Conservation (phyloP, 1,140 invertebrate genomes). For the Caligus rogercresseyi region DNA sequence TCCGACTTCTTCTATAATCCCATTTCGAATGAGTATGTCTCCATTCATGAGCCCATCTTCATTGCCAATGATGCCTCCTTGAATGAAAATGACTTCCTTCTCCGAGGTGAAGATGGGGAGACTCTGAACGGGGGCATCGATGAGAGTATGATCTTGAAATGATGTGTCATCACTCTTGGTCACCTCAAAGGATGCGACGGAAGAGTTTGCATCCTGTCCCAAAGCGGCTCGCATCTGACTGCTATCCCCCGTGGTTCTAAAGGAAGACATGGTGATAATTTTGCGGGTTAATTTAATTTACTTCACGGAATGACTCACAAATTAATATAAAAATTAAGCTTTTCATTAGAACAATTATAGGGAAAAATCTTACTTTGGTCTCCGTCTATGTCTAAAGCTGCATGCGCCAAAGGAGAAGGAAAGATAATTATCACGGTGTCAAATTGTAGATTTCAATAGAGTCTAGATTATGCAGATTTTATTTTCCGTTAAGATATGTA, state of each 20-base stretch:
- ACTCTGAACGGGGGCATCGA: background rate
- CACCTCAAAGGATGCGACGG: background rate
- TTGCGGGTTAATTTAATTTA: too few relatives aligned
- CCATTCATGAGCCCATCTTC: constrained; percentile 37
- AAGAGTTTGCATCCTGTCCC: background rate
- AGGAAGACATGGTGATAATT: too few relatives aligned
- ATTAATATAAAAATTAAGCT: too few relatives aligned
- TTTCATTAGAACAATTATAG: too few relatives aligned
- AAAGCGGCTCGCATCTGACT: background rate
- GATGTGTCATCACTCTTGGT: background rate
- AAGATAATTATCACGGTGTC: too few relatives aligned
- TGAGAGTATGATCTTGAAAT: background rate
- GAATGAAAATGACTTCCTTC: constrained; percentile 30
- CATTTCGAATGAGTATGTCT: constrained; percentile 41
- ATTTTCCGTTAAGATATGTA: too few relatives aligned
- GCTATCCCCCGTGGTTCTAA: background rate
- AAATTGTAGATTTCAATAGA: too few relatives aligned
- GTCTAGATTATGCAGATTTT: too few relatives aligned
- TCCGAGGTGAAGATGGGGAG: background rate
- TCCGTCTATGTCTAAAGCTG: too few relatives aligned
- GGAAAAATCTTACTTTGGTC: too few relatives aligned
- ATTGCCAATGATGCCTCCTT: constrained; percentile 39
- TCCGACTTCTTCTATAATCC: constrained; percentile 39
- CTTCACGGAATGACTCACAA: too few relatives aligned
- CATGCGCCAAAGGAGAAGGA: too few relatives aligned